Conservation (phyloP, 2,797 vertebrate species). For the Paramormyrops hopkinsi region DNA sequence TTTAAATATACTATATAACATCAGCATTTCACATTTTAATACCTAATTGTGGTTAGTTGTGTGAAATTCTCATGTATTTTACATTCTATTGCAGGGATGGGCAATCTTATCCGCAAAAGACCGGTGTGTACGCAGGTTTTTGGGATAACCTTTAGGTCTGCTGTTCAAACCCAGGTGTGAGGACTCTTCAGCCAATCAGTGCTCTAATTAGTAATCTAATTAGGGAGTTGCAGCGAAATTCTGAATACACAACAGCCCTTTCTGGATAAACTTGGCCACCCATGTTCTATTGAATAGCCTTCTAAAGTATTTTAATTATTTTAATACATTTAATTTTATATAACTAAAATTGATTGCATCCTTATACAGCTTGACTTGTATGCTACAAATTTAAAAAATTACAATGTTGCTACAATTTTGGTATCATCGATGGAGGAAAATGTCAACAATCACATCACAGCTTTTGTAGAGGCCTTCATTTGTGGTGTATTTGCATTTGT, state of each 20-base stretch:
- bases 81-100: not conserved
- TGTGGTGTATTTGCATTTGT: not conserved
- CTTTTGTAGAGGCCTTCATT: not conserved
- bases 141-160: too few species aligned
- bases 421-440: not conserved
- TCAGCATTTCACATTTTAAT: not conserved
- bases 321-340: not conserved
- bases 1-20: not conserved
- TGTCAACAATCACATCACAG: not conserved
- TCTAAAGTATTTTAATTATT: not conserved
- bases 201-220: too few species aligned
- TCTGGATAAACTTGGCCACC: too few species aligned
- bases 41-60: not conserved
- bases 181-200: too few species aligned
- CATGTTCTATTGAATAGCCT: not conserved
- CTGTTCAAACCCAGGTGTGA: too few species aligned
- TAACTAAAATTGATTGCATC: not conserved
- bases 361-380: not conserved
- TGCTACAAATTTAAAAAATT: not conserved
- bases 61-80: not conserved
- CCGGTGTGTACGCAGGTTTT: too few species aligned
- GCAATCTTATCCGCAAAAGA: not conserved
- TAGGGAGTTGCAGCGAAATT: too few species aligned
- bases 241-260: too few species aligned
- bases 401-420: not conserved